A percentile compares a stretch with the other conserved stretches of the same genome.
Conservation (phyloP, 2,113 vertebrate species). For the Micronisus gabar region DNA sequence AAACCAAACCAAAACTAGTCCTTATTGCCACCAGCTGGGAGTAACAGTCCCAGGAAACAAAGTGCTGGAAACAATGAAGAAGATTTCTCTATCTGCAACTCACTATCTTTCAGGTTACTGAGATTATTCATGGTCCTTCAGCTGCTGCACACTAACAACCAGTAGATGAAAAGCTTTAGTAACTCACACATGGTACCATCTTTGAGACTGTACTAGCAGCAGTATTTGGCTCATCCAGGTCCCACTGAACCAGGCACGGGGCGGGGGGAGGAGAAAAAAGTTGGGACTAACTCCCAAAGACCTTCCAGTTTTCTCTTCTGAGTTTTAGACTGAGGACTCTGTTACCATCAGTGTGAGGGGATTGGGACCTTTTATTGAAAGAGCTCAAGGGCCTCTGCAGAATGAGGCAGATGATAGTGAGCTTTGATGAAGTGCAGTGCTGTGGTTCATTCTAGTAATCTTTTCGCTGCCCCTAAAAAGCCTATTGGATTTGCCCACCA, state of each 20-base stretch:
- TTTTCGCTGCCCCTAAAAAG: neutral
- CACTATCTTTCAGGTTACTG: neutral
- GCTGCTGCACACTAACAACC: neutral
- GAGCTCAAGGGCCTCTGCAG: neutral
- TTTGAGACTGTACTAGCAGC: neutral
- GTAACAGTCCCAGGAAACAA: neutral
- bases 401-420: neutral
- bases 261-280: neutral
- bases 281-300: neutral
- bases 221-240: neutral
- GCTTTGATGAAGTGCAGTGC: neutral
- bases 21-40: neutral
- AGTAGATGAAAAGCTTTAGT: neutral
- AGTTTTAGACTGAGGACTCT: neutral
- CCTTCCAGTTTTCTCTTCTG: neutral
- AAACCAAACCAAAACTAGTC: neutral
- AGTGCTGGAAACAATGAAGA: neutral
- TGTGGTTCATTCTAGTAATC: neutral
- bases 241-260: neutral
- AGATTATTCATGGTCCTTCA: neutral
- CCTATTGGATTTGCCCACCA: neutral
- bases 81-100: neutral
- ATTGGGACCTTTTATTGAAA: neutral
- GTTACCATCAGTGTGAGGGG: neutral
- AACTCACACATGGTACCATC: rapidly evolving